These are phyloP conservation scores for Micrasema longulum DNA, from an alignment of 1,140 invertebrate genomes.

Conservation along the genomic window DNA sequence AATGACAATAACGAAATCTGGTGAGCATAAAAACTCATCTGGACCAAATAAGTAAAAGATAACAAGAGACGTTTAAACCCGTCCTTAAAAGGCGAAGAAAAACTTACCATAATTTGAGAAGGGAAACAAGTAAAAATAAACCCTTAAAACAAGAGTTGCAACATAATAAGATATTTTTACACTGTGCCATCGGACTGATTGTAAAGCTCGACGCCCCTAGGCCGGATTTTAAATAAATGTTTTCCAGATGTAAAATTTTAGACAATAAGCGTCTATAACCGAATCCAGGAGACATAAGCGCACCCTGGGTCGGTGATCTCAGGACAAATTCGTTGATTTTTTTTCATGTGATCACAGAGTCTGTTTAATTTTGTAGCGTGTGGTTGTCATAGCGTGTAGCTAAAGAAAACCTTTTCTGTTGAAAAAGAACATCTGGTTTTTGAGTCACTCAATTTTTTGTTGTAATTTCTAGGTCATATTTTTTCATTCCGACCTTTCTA, in stretches of 20 bases:
- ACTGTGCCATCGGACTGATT: neutral
- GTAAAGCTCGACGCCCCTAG: neutral
- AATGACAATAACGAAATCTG: slow-evolving; percentile 10
- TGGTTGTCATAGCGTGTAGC: too few relatives aligned
- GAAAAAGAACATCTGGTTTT: slow-evolving; percentile 28
- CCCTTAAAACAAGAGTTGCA: neutral
- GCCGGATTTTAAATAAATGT: slow-evolving; percentile 36
- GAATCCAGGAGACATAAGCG: neutral
- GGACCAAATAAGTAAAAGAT: slow-evolving; percentile 13
- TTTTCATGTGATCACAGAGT: too few relatives aligned
- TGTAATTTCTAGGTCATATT: slow-evolving; percentile 22
- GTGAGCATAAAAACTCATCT: slow-evolving; percentile 27
- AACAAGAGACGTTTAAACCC: slow-evolving; percentile 15
- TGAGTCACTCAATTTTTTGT: slow-evolving; percentile 3
- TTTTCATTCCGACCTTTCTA: neutral
- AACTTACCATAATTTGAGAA: neutral
- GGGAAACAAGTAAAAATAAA: too few relatives aligned
- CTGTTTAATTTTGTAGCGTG: too few relatives aligned
- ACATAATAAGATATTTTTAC: neutral
- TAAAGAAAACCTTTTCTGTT: slow-evolving; percentile 20
- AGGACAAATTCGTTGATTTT: neutral
- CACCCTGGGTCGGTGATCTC: slow-evolving; percentile 5
- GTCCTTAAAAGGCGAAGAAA: slow-evolving; percentile 1
- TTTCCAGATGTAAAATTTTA: slow-evolving; percentile 34
- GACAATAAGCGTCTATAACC: slow-evolving; percentile 24